phyloP scores from a whole-genome alignment of 2,113 vertebrate species.

The Aphelocoma coerulescens region DNA sequence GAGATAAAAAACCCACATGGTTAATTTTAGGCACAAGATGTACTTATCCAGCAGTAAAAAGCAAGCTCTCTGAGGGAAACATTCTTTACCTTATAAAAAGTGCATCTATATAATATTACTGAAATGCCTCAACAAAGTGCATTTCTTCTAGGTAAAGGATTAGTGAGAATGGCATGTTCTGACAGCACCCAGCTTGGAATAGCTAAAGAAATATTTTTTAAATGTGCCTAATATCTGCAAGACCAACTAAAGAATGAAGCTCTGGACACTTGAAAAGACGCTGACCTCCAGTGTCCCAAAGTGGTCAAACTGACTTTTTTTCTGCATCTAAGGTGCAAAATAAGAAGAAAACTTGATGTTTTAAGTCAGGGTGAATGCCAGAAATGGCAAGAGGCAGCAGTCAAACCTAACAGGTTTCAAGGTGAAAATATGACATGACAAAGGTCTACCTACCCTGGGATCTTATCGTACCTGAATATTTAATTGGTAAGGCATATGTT shows the following conservation, averaged over 20 bases:
- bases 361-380: accelerated
- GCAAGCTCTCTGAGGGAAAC: background rate
- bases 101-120: background rate
- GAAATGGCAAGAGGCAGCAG: background rate
- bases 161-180: background rate
- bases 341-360: background rate
- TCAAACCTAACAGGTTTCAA: background rate
- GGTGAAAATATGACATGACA: background rate
- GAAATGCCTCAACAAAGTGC: background rate
- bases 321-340: background rate
- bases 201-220: background rate
- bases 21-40: background rate
- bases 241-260: background rate
- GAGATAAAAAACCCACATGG: background rate
- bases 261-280: background rate
- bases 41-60: background rate
- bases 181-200: background rate
- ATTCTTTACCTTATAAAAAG: background rate
- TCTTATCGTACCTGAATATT: background rate
- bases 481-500: background rate
- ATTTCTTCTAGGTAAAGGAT: background rate
- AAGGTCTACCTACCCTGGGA: background rate
- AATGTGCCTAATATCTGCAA: background rate
- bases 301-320: background rate
- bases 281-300: background rate